A percentile compares a stretch with the other conserved stretches of the same genome.
Evolutionary conservation across 2,888 invertebrate genomes (phyloP).

Genomic region (Polydesmus complanatus): DNA sequence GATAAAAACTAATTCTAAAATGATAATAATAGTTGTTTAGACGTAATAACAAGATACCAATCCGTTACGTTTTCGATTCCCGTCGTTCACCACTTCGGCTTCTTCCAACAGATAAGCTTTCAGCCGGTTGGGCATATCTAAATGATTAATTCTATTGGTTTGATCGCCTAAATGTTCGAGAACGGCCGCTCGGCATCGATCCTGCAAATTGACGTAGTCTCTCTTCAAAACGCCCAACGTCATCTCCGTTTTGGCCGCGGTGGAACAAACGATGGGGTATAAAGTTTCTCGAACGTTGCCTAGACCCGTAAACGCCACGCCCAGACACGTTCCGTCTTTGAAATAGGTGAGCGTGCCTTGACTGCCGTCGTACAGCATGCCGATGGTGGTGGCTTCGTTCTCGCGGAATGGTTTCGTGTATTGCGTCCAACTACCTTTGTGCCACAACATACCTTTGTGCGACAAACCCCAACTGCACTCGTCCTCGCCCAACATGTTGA

Average conservation of each 20-base stretch:
- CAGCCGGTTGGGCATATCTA: conserved; percentile 45
- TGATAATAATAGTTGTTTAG: too few species aligned
- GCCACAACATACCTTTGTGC: conserved; percentile 56
- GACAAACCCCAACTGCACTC: conserved; percentile 54
- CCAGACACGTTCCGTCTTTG: conserved; percentile 52
- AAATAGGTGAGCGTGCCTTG: conserved; percentile 52
- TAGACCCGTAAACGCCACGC: conserved; percentile 53
- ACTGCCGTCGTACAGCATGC: conserved; percentile 50
- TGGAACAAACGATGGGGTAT: conserved; percentile 55
- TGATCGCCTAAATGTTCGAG: conserved; percentile 38
- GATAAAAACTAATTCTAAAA: too few species aligned
- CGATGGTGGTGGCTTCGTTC: conserved; percentile 51
- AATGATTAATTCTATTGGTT: conserved; percentile 39
- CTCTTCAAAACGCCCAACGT: conserved; percentile 44
- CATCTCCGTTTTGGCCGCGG: conserved; percentile 62
- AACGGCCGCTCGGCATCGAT: conserved; percentile 49
- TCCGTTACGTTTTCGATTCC: neutral
- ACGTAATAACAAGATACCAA: neutral
- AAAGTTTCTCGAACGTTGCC: conserved; percentile 45
- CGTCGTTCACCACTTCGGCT: conserved; percentile 23
- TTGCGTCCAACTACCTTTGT: conserved; percentile 45
- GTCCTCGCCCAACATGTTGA: conserved; percentile 56
- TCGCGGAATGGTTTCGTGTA: conserved; percentile 55
- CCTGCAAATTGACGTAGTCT: conserved; percentile 52
- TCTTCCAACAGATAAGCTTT: conserved; percentile 44